Percentiles rank a stretch among this genome's conserved stretches.
phyloP scores from a whole-genome alignment of 2,113 vertebrate species.

The Jacana jacana region DNA sequence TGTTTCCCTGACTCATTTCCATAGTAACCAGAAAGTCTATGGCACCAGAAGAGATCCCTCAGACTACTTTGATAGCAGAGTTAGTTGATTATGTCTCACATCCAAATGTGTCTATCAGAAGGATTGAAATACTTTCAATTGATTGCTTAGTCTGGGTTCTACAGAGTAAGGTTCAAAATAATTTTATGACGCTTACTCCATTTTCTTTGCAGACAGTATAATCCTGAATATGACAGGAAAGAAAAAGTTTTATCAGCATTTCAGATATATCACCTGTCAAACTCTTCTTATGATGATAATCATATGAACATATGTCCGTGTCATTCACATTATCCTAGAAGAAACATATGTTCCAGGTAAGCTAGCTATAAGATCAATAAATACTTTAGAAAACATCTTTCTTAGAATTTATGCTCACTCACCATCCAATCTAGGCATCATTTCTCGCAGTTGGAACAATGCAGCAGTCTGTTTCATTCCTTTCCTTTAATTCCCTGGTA shows the following conservation, averaged over 20 bases:
- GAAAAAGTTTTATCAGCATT: neutral
- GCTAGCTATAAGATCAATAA: neutral
- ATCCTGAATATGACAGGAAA: neutral
- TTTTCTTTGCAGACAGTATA: neutral
- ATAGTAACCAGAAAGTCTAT: neutral
- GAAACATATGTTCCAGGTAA: neutral
- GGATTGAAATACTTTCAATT: neutral
- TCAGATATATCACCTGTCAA: neutral
- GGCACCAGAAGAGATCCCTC: neutral
- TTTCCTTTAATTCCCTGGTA: neutral
- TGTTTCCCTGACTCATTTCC: neutral
- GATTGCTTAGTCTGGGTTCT: neutral
- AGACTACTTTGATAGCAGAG: neutral
- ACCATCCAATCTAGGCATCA: neutral
- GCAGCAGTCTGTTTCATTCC: neutral
- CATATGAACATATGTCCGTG: neutral
- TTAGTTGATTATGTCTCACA: neutral
- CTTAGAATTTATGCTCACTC: neutral
- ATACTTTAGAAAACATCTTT: neutral
- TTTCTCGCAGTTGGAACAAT: neutral
- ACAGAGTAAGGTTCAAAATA: neutral
- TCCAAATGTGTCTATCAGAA: neutral
- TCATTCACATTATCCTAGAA: neutral
- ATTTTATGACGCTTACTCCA: neutral
- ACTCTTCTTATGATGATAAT: neutral